Evolutionary conservation across 1,140 invertebrate species (phyloP), one percentile per base, ranked within the genome.

Genomic region (Drosophila santomea): DNA sequence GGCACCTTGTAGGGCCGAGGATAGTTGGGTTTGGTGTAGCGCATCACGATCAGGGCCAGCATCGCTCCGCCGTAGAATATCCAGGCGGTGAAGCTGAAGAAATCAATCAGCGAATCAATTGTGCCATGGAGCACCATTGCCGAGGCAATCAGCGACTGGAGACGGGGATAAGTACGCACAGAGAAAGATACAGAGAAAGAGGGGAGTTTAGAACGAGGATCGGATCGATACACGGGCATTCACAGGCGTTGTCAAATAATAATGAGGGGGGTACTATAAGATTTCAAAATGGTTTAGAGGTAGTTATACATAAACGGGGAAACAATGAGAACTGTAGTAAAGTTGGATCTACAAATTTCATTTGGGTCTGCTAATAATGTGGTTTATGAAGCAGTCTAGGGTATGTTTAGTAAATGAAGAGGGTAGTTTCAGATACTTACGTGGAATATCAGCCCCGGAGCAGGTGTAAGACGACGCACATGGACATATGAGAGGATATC

Each of bases 81-180:
- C 98, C 97, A 98, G 2, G 97, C 97, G 41, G 97, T 97, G 92
- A 98, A 98, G 85, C 97, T 98, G 94, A 99, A 98, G 94, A 98
- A 98, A 91, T 98, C 97, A 83, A 99, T 98, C 64, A 99, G 93
- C 12, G 96, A 97, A 88, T 96, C 96, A 60, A 98, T 98, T 71
- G 97, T 97, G 52, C 97, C 97, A 71, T 97, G 96, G 43, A 97
- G 85, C 14, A 98, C 96, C 97, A 98, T 98, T 17, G 96, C 94
- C 55, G 95, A 95, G 73, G 95, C 94, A 81, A 96, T 96, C 80
- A 96, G 91, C 39, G 95, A 96, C 95, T 96, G 91, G 52, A 76
- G 55, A 36, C 32, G 54, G 38, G 35, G 45, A 44, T 15, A 50
- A 14, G 15, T 63, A 77, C 60, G 62, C 45, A 64, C 28, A 57